Percentiles rank a stretch among this genome's conserved stretches.
Evolutionary conservation across 2,113 vertebrate species (phyloP).

Genomic region (Halcyon malimbica): DNA sequence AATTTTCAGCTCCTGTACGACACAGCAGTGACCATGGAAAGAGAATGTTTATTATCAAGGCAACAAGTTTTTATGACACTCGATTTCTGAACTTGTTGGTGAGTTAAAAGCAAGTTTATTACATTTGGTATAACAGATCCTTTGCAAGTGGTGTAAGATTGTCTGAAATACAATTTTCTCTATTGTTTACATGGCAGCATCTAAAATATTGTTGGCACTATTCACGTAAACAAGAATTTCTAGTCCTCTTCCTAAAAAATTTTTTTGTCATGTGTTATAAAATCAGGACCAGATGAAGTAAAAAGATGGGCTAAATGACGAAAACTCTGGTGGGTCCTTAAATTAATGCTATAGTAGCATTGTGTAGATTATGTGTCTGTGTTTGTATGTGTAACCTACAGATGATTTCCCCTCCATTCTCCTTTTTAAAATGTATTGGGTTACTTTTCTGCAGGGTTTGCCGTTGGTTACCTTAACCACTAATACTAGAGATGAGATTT

Average conservation of each 20-base stretch:
- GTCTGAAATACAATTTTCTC: neutral
- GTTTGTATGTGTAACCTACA: neutral
- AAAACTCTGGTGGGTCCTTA: neutral
- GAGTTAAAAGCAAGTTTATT: constrained; percentile 35
- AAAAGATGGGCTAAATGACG: neutral
- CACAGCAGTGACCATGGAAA: constrained; percentile 83
- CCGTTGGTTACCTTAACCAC: neutral
- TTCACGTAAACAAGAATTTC: neutral
- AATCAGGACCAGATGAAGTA: neutral
- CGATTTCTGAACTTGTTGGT: constrained; percentile 88
- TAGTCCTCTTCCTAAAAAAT: neutral
- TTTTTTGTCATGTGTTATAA: neutral
- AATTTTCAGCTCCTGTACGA: constrained; percentile 84
- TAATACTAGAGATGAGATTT: neutral
- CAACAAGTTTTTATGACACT: constrained; percentile 85
- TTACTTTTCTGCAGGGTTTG: neutral
- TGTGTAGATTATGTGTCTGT: neutral
- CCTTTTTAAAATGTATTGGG: neutral
- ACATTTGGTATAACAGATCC: accelerated
- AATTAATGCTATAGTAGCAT: neutral
- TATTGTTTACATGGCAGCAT: accelerated
- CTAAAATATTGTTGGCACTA: neutral
- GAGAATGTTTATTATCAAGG: constrained; percentile 85
- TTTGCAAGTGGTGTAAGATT: neutral
- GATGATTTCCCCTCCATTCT: neutral